These are phyloP conservation scores for Lagopus leucura DNA, from an alignment of 2,113 vertebrate genomes.

Conservation along the genomic window DNA sequence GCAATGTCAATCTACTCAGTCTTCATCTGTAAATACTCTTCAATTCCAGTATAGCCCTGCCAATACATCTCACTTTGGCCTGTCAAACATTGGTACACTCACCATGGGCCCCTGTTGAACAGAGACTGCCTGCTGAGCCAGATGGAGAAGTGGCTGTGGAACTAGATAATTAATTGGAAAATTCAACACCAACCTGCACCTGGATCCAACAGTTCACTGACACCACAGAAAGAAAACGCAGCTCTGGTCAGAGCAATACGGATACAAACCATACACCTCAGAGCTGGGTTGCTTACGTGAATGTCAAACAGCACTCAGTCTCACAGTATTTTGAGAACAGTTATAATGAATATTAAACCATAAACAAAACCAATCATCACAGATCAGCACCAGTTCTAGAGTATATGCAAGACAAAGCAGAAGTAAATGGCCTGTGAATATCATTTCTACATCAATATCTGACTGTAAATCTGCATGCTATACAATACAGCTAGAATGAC, in stretches of 20 bases:
- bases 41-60: background rate
- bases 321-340: background rate
- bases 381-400: background rate
- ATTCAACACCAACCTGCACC: constrained; percentile 5
- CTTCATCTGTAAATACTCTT: background rate
- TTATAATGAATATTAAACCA: background rate
- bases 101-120: background rate
- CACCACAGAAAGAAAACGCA: background rate
- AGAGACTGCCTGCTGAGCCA: constrained; percentile 1
- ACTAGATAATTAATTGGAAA: background rate
- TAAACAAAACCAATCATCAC: background rate
- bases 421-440: background rate
- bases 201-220: background rate
- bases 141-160: constrained; percentile 5
- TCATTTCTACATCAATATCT: background rate
- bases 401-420: background rate
- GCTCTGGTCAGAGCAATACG: background rate
- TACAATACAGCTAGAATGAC: background rate
- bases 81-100: background rate
- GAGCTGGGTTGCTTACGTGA: background rate
- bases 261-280: background rate
- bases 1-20: background rate
- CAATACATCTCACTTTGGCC: background rate
- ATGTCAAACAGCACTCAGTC: too few relatives aligned
- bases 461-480: background rate